phyloP scores from a whole-genome alignment of 2,113 vertebrate species.

The Sigmodon hispidus region DNA sequence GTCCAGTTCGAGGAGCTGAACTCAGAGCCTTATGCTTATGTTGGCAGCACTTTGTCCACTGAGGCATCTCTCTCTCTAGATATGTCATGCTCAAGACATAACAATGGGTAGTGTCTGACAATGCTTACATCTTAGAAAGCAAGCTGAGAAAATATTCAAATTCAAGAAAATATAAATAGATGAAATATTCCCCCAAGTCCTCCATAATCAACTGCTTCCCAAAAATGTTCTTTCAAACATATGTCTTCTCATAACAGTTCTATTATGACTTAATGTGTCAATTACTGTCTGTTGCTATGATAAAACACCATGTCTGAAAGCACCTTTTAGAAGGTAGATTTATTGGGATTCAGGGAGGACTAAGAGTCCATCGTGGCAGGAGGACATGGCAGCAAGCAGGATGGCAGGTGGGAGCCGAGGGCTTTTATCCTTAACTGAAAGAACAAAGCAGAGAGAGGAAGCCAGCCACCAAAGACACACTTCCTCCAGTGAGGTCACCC shows the following conservation, averaged over 20 bases:
- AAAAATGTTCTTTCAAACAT: not conserved
- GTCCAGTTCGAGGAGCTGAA: not conserved
- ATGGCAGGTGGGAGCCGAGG: rapidly evolving
- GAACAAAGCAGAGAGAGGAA: not conserved
- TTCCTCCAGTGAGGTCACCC: not conserved
- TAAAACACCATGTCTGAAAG: not conserved
- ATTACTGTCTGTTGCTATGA: too few relatives aligned
- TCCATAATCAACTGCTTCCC: too few relatives aligned
- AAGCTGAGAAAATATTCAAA: not conserved
- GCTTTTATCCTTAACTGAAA: too few relatives aligned
- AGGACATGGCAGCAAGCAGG: not conserved
- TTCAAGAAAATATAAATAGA: not conserved
- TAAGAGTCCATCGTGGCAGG: not conserved
- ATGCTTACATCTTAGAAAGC: not conserved
- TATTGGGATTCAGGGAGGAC: not conserved
- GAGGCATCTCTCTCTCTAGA: too few relatives aligned
- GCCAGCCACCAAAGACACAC: not conserved
- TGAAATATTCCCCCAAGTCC: too few relatives aligned
- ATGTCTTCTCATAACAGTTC: too few relatives aligned
- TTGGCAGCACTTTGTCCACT: not conserved
- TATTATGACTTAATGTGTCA: not conserved
- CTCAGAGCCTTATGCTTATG: too few relatives aligned
- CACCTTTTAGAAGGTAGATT: not conserved
- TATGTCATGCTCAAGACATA: not conserved
- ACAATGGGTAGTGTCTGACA: rapidly evolving